Percentiles rank a stretch among this genome's conserved stretches.
These are phyloP conservation scores for Chrysoperla carnea DNA, from an alignment of 1,140 invertebrate species.

Conservation along the genomic window DNA sequence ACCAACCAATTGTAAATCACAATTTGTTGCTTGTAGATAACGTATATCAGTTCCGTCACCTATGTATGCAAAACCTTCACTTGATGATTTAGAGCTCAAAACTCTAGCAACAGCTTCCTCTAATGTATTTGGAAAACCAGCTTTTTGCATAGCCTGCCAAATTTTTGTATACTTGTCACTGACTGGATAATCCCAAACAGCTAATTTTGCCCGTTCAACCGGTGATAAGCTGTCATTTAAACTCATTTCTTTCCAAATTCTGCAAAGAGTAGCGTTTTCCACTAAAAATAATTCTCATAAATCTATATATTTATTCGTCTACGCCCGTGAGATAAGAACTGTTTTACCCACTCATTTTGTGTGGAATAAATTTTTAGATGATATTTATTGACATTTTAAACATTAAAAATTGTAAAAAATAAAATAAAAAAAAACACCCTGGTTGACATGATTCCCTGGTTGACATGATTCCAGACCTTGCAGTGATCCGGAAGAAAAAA, in stretches of 20 bases:
- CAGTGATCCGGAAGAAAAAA: too few species aligned
- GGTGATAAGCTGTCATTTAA: conserved; percentile 81
- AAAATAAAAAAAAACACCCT: too few species aligned
- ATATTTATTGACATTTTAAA: too few species aligned
- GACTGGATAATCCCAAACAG: conserved; percentile 97
- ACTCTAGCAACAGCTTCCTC: conserved; percentile 69
- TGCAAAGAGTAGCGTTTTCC: conserved; percentile 20
- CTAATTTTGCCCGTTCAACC: conserved; percentile 77
- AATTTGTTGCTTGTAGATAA: conserved; percentile 71
- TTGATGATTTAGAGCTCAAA: conserved; percentile 46
- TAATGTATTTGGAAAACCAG: conserved; percentile 54
- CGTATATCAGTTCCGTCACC: conserved; percentile 87
- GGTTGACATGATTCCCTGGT: too few species aligned
- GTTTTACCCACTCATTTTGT: too few species aligned
- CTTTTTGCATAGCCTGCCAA: conserved; percentile 92
- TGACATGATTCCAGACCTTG: too few species aligned
- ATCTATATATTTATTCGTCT: not conserved
- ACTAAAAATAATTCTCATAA: not conserved
- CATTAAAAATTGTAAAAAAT: too few species aligned
- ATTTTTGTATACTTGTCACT: conserved; percentile 98
- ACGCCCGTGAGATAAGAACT: not conserved
- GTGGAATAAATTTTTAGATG: too few species aligned
- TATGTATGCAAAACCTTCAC: conserved; percentile 83
- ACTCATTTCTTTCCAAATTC: conserved; percentile 97
- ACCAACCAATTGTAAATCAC: conserved; percentile 77